Evolutionary conservation across 2,113 vertebrate genomes (phyloP).

Genomic region (Muscicapa adusta): DNA sequence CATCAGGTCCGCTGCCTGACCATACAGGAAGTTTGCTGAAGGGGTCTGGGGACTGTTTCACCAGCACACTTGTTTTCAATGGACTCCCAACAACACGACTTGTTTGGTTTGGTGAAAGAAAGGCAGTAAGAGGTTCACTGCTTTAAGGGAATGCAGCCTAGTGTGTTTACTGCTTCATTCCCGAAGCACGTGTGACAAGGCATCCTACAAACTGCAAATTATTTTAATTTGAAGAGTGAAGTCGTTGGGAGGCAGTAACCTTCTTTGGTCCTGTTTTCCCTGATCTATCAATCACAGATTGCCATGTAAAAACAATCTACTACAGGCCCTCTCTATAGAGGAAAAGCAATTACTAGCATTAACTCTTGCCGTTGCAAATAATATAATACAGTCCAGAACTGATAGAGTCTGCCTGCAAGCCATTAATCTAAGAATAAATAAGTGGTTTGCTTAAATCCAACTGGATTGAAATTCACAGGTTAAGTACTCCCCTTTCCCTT

Average conservation of each 20-base stretch:
- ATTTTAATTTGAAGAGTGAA: constrained; percentile 48
- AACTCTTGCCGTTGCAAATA: constrained; percentile 52
- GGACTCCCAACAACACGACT: constrained; percentile 31
- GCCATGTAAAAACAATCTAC: constrained; percentile 47
- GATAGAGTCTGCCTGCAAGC: background rate
- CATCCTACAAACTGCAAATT: constrained; percentile 45
- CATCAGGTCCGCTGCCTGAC: constrained; percentile 39
- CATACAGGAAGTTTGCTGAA: constrained; percentile 58
- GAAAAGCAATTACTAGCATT: constrained; percentile 48
- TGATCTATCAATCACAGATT: constrained; percentile 57
- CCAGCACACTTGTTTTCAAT: constrained; percentile 43
- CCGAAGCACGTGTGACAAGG: background rate
- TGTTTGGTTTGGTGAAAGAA: constrained; percentile 40
- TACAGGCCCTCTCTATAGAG: constrained; percentile 21
- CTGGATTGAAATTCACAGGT: background rate
- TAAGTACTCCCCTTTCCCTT: background rate
- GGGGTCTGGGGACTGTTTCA: constrained; percentile 50
- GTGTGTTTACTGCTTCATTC: constrained; percentile 2
- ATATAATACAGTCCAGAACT: constrained; percentile 13
- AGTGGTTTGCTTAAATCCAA: background rate
- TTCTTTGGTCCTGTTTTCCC: constrained; percentile 57
- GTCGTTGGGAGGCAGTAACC: constrained; percentile 38
- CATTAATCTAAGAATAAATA: background rate
- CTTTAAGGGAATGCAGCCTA: constrained; percentile 36
- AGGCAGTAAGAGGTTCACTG: constrained; percentile 32